These are phyloP conservation scores for Taenioides sp. DNA, from an alignment of 2,797 vertebrate genomes.

Conservation along the genomic window DNA sequence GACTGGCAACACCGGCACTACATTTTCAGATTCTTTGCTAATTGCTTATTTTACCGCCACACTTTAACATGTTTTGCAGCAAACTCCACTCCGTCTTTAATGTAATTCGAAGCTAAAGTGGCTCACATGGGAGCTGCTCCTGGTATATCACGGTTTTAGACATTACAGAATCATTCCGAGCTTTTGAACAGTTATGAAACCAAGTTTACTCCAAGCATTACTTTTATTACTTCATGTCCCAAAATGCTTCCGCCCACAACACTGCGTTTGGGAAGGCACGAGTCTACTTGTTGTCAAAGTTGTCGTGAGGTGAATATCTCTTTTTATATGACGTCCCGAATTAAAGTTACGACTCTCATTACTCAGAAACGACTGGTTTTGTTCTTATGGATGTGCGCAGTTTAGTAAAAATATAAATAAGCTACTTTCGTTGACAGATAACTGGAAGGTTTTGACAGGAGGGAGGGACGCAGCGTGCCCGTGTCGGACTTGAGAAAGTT, in stretches of 20 bases:
- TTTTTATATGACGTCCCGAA: conserved; percentile 28
- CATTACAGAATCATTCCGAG: neutral
- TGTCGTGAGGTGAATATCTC: neutral
- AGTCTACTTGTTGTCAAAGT: conserved; percentile 22
- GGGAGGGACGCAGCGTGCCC: neutral
- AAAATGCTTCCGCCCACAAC: conserved; percentile 9
- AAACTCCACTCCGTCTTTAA: conserved; percentile 31
- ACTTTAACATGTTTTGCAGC: conserved; percentile 14
- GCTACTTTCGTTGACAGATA: neutral
- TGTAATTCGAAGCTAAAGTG: conserved; percentile 11
- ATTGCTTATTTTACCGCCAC: conserved; percentile 16
- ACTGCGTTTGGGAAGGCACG: neutral
- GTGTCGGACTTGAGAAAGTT: neutral
- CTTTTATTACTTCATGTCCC: conserved; percentile 10
- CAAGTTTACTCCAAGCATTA: neutral
- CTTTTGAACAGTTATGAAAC: conserved; percentile 17
- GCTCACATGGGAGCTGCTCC: neutral
- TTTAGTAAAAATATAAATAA: neutral
- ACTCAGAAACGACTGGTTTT: accelerated
- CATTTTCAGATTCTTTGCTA: conserved; percentile 4
- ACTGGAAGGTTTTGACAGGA: conserved; percentile 19
- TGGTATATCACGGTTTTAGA: conserved; percentile 10
- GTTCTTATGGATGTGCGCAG: accelerated
- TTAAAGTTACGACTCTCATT: accelerated
- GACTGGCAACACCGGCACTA: conserved; percentile 12